Evolutionary conservation across 2,797 vertebrate genomes (phyloP).

Genomic region (Schizopygopsis malacanthus): DNA sequence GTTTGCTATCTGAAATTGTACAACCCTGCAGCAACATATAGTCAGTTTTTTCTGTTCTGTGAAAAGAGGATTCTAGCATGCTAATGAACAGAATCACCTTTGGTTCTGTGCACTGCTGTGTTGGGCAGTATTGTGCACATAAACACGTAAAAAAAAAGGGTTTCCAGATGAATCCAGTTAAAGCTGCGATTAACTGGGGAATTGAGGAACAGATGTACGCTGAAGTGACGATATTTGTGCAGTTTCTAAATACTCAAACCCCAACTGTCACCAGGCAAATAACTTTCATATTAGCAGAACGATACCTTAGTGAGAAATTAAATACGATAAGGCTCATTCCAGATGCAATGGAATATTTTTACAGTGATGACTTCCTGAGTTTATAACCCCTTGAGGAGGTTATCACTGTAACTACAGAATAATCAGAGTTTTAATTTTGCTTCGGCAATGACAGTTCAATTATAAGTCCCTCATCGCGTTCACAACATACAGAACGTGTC

Average conservation of each 20-base stretch:
- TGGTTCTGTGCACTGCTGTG: slow-evolving; percentile 62
- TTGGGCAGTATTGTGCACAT: slow-evolving; percentile 53
- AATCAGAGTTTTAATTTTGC: slow-evolving; percentile 53
- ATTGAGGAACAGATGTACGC: slow-evolving; percentile 77
- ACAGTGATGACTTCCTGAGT: slow-evolving; percentile 58
- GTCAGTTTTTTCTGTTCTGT: slow-evolving; percentile 61
- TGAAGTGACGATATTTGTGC: slow-evolving; percentile 76
- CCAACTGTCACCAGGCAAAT: slow-evolving; percentile 76
- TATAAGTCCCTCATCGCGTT: slow-evolving; percentile 31
- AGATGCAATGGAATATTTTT: slow-evolving; percentile 73
- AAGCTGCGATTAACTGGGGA: slow-evolving; percentile 75
- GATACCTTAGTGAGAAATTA: slow-evolving; percentile 73
- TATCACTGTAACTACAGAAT: slow-evolving; percentile 62
- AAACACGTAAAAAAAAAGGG: slow-evolving; percentile 67
- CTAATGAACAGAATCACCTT: slow-evolving; percentile 65
- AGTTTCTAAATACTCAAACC: slow-evolving; percentile 76
- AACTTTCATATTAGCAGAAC: slow-evolving; percentile 76
- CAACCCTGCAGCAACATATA: slow-evolving; percentile 55
- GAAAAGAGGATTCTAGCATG: slow-evolving; percentile 66
- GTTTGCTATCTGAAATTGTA: slow-evolving; percentile 63
- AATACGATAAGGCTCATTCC: slow-evolving; percentile 69
- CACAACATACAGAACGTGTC: not conserved
- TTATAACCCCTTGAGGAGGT: slow-evolving; percentile 70
- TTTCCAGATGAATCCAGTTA: slow-evolving; percentile 76
- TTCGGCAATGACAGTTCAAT: slow-evolving; percentile 44